phyloP scores from a whole-genome alignment of 2,113 vertebrate genomes.

The Apteryx owenii region DNA sequence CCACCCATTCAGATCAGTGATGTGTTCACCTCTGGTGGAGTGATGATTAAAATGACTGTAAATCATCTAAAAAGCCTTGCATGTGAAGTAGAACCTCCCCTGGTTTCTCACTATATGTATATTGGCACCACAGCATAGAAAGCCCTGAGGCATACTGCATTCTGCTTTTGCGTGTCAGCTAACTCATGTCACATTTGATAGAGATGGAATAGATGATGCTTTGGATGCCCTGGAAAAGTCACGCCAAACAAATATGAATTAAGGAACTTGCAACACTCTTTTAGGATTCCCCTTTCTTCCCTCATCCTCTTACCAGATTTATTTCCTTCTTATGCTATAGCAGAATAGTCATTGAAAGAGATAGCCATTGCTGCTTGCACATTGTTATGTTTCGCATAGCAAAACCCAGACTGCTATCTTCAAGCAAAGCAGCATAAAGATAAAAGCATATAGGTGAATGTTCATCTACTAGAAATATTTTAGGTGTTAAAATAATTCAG shows the following conservation, averaged over 20 bases:
- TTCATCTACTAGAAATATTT: slow-evolving; percentile 28
- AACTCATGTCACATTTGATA: fast-evolving
- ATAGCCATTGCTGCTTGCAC: background rate
- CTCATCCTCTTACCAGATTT: background rate
- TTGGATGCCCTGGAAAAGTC: background rate
- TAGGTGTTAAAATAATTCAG: slow-evolving; percentile 24
- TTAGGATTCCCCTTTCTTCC: background rate
- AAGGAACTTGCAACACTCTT: background rate
- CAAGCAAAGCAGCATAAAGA: background rate
- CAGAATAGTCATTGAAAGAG: background rate
- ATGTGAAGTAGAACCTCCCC: background rate
- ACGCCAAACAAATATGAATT: background rate
- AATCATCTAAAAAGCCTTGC: background rate
- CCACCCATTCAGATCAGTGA: background rate
- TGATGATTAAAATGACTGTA: background rate
- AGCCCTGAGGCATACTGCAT: fast-evolving
- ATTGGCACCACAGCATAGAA: background rate
- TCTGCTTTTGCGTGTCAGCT: background rate
- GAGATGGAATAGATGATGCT: background rate
- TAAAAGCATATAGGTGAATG: background rate
- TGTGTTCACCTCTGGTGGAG: background rate
- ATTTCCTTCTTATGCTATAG: background rate
- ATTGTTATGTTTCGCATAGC: background rate
- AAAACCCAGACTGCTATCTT: background rate
- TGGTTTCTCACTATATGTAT: background rate